Percentiles rank a stretch among this genome's conserved stretches.
Conservation (phyloP, 2,113 vertebrate species). For the Boulengeromyrus knoepffleri region DNA sequence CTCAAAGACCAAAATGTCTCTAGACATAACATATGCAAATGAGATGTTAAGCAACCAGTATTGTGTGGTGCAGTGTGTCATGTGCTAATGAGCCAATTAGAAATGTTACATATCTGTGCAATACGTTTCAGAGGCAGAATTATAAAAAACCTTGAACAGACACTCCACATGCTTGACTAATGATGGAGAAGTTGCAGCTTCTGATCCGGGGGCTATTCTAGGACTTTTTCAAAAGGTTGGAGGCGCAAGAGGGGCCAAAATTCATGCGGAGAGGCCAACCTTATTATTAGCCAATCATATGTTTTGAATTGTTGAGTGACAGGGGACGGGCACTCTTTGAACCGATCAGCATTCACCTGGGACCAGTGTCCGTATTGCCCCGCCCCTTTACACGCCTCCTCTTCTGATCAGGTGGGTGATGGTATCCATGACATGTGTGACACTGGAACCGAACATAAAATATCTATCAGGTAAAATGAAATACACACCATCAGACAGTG, state of each 20-base stretch:
- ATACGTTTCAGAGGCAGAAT: background rate
- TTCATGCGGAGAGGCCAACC: background rate
- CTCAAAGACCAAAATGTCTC: slow-evolving; percentile 56
- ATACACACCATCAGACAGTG: background rate
- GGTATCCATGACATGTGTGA: background rate
- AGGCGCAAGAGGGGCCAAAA: background rate
- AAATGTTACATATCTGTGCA: slow-evolving; percentile 22
- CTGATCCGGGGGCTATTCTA: background rate
- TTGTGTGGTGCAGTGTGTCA: slow-evolving; percentile 58
- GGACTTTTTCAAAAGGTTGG: background rate
- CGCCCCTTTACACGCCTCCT: background rate
- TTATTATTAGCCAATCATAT: background rate
- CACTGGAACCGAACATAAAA: background rate
- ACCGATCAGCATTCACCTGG: background rate
- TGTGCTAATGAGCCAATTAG: slow-evolving; percentile 72
- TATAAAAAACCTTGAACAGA: background rate
- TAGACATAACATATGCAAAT: slow-evolving; percentile 73
- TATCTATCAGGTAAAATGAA: background rate
- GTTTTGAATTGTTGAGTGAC: background rate
- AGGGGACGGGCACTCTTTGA: background rate
- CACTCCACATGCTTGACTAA: slow-evolving; percentile 55
- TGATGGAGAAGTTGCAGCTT: slow-evolving; percentile 53
- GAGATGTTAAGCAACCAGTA: slow-evolving; percentile 61
- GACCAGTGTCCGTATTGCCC: background rate
- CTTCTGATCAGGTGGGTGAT: background rate